These are phyloP conservation scores for Eupeodes latifasciatus DNA, from an alignment of 2,888 invertebrate genomes.

Conservation along the genomic window DNA sequence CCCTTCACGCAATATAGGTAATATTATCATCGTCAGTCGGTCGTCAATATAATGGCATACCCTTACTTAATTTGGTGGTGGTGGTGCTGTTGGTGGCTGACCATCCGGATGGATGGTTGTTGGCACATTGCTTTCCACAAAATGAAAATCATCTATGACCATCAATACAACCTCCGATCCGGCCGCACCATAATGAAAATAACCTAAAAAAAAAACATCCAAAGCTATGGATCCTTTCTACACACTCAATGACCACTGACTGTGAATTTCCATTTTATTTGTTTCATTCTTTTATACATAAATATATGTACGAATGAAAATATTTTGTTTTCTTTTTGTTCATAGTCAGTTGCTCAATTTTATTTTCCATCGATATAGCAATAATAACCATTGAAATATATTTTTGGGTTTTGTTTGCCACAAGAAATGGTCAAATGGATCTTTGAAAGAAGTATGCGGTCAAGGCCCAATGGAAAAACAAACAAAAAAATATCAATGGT, in stretches of 20 bases:
- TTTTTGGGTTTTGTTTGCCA: constrained; percentile 36
- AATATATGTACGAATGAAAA: not conserved
- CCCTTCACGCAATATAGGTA: constrained; percentile 69
- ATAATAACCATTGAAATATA: constrained; percentile 69
- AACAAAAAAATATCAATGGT: not conserved
- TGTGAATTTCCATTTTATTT: constrained; percentile 74
- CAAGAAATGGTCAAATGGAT: constrained; percentile 69
- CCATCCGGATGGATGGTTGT: constrained; percentile 33
- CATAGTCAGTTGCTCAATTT: constrained; percentile 67
- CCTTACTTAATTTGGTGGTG: constrained; percentile 74
- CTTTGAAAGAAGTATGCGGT: constrained; percentile 51
- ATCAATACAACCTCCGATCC: constrained; percentile 35
- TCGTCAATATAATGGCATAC: constrained; percentile 70
- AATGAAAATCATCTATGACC: constrained; percentile 74
- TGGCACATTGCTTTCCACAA: constrained; percentile 68
- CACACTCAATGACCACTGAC: constrained; percentile 70
- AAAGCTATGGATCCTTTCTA: constrained; percentile 44
- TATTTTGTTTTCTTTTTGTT: constrained; percentile 1
- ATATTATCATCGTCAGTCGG: constrained; percentile 64
- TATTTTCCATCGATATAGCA: constrained; percentile 68
- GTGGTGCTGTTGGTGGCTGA: not conserved
- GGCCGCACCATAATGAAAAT: constrained; percentile 58
- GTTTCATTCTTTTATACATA: constrained; percentile 56
- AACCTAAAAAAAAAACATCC: constrained; percentile 37
- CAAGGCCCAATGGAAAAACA: constrained; percentile 12